Evolutionary conservation across 2,888 invertebrate species (phyloP).

Genomic region (Trichogramma dendrolimi): DNA sequence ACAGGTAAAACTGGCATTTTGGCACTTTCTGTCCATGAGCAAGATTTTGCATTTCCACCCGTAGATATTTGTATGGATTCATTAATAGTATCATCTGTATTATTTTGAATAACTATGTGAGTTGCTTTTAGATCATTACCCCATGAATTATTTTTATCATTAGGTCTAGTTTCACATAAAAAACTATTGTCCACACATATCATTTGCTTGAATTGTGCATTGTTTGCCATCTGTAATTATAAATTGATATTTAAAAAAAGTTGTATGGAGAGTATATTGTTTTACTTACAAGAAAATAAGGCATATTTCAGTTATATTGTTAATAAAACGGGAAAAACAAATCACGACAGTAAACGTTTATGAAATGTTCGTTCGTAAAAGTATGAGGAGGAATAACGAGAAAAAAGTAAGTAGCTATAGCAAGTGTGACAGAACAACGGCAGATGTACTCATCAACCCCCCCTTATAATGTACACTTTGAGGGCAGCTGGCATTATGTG

Average conservation of each 20-base stretch:
- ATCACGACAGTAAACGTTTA: too few species aligned
- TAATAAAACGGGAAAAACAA: too few species aligned
- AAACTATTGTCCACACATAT: constrained; percentile 82
- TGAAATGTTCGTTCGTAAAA: too few species aligned
- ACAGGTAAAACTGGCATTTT: constrained; percentile 76
- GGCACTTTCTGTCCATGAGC: constrained; percentile 71
- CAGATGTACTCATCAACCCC: not conserved
- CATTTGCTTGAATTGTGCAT: constrained; percentile 73
- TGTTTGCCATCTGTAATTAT: constrained; percentile 46
- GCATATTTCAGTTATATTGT: too few species aligned
- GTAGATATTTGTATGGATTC: constrained; percentile 46
- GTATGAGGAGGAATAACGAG: too few species aligned
- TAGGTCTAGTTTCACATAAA: constrained; percentile 65
- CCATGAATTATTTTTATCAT: constrained; percentile 51
- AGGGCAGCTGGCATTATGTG: too few species aligned
- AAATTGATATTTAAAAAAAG: constrained; percentile 4
- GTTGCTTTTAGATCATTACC: constrained; percentile 68
- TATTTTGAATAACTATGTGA: constrained; percentile 71
- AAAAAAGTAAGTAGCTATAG: too few species aligned
- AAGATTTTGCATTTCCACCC: constrained; percentile 39
- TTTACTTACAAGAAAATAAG: not conserved
- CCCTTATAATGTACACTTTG: not conserved
- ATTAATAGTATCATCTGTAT: constrained; percentile 49
- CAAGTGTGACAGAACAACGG: too few species aligned
- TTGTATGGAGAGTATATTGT: not conserved